A percentile compares a stretch with the other conserved stretches of the same genome.
These are phyloP conservation scores for Thecocarcelia acutangulata DNA, from an alignment of 2,888 invertebrate species.

Conservation along the genomic window DNA sequence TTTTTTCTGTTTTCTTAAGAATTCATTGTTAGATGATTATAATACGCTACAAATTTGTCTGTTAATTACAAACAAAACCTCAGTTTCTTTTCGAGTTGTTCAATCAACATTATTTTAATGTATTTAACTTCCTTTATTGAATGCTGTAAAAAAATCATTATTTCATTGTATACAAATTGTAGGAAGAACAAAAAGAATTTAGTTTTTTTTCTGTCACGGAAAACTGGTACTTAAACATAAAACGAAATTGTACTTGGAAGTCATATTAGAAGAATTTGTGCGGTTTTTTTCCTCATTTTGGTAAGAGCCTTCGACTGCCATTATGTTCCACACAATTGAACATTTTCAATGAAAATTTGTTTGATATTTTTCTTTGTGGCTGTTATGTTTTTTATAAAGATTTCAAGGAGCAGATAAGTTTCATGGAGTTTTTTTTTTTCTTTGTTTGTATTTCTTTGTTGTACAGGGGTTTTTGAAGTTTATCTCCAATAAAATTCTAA, in stretches of 20 bases:
- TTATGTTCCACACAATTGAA: slow-evolving; percentile 69
- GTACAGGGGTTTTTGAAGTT: not conserved
- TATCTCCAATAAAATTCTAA: no score
- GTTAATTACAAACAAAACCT: no score
- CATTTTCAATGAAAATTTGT: slow-evolving; percentile 60
- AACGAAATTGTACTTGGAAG: slow-evolving; percentile 18
- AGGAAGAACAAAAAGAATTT: slow-evolving; percentile 20
- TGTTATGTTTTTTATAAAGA: slow-evolving; percentile 48
- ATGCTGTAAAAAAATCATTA: not conserved
- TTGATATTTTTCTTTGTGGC: slow-evolving; percentile 6
- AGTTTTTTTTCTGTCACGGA: slow-evolving; percentile 4
- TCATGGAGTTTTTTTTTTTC: slow-evolving; percentile 23
- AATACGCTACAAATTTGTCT: no score
- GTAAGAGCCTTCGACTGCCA: slow-evolving; percentile 55
- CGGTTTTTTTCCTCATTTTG: slow-evolving; percentile 29
- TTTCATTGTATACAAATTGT: slow-evolving; percentile 34
- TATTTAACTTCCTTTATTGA: slow-evolving; percentile 49
- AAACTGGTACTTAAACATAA: slow-evolving; percentile 19
- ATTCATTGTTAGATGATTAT: no score
- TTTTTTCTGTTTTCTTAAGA: no score
- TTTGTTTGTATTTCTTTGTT: not conserved
- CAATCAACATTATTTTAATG: slow-evolving; percentile 33
- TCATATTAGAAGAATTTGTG: slow-evolving; percentile 36
- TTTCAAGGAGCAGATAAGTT: slow-evolving; percentile 46
- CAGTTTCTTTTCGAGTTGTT: not conserved